These are phyloP conservation scores for Astropecten irregularis DNA, from an alignment of 53 echinoderm and acorn worm genomes.

Conservation along the genomic window DNA sequence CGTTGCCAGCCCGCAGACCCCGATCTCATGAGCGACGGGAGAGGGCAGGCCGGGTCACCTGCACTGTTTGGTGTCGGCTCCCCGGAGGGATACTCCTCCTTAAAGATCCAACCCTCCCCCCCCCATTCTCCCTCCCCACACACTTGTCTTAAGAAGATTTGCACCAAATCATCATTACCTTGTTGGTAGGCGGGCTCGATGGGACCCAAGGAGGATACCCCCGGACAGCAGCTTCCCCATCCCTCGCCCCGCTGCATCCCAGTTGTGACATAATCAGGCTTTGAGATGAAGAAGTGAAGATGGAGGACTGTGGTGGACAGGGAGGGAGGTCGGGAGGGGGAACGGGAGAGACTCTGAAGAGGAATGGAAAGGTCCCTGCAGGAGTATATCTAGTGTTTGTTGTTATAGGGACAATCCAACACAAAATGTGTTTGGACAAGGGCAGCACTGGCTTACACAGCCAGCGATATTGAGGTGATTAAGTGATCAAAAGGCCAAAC, in stretches of 20 bases:
- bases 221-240: conserved; percentile 21
- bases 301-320: no score
- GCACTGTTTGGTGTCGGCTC: conserved; percentile 31
- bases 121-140: no score
- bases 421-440: conserved; percentile 54
- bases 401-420: conserved; percentile 51
- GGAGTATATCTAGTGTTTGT: conserved; percentile 17
- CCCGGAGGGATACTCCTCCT: conserved; percentile 4
- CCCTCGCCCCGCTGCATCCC: conserved; percentile 10
- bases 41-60: conserved; percentile 46
- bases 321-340: no score
- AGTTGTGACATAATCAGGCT: conserved; percentile 42
- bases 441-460: conserved; percentile 37
- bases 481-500: conserved; percentile 35
- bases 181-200: conserved; percentile 7
- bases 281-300: no score
- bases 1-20: not conserved
- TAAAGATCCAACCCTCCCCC: no score
- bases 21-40: not conserved
- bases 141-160: conserved; percentile 56
- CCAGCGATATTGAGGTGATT: conserved; percentile 42
- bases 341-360: no score
- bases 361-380: not conserved
- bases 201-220: conserved; percentile 7
- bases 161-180: conserved; percentile 54